Evolutionary conservation across 2,113 vertebrate species (phyloP).

Genomic region (Grammomys surdaster): DNA sequence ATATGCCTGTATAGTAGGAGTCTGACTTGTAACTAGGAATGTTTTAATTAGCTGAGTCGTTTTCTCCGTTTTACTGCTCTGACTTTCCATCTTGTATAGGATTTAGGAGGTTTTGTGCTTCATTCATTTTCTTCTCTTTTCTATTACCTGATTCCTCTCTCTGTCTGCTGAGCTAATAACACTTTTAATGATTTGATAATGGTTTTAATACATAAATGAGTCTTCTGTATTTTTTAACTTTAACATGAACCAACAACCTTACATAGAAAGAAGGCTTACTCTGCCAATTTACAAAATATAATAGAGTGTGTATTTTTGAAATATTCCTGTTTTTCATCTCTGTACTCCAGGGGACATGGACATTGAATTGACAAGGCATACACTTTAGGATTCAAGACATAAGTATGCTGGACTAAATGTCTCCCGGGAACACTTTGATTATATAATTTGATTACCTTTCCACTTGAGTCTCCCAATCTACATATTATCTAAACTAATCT

Average conservation of each 20-base stretch:
- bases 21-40: neutral
- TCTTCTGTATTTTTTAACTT: neutral
- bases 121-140: neutral
- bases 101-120: neutral
- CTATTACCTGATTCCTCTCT: neutral
- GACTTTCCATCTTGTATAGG: neutral
- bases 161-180: neutral
- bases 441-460: conserved; percentile 68
- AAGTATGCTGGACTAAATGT: conserved; percentile 28
- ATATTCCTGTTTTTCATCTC: neutral
- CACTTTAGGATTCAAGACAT: neutral
- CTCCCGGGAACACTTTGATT: conserved; percentile 49
- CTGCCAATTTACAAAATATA: neutral
- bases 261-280: neutral
- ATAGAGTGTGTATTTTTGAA: neutral
- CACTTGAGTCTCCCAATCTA: conserved; percentile 30
- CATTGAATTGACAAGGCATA: conserved; percentile 34
- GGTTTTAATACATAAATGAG: neutral
- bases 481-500: conserved; percentile 66
- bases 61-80: neutral
- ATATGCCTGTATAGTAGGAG: neutral
- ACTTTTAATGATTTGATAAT: neutral
- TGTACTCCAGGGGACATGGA: neutral
- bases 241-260: neutral
- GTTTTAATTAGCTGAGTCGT: neutral